A percentile compares a stretch with the other conserved stretches of the same genome.
Evolutionary conservation across 1,140 invertebrate genomes (phyloP).

Genomic region (Centruroides sculpturatus): DNA sequence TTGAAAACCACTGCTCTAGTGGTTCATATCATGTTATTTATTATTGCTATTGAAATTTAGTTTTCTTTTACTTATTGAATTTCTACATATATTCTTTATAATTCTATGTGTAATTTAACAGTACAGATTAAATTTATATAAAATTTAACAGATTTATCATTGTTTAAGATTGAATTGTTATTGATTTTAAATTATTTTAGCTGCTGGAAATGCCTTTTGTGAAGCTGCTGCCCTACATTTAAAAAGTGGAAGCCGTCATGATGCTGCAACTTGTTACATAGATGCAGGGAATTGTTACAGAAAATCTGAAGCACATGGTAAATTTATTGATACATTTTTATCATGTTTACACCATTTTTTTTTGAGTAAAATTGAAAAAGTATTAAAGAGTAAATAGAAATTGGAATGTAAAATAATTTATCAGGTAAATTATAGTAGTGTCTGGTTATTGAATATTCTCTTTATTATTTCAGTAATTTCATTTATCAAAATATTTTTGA

Average conservation of each 20-base stretch:
- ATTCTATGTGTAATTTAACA: background rate
- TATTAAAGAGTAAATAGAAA: background rate
- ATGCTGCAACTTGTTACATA: conserved; percentile 85
- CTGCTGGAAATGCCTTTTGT: conserved; percentile 88
- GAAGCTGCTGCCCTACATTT: conserved; percentile 72
- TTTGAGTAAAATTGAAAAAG: background rate
- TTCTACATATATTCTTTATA: background rate
- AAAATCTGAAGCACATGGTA: conserved; percentile 68
- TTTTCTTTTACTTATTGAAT: too few relatives aligned
- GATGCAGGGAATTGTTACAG: conserved; percentile 97
- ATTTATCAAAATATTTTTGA: too few relatives aligned
- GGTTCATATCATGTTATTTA: too few relatives aligned
- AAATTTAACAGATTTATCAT: background rate
- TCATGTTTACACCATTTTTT: background rate
- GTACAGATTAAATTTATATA: background rate
- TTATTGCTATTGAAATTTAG: too few relatives aligned
- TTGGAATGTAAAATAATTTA: background rate
- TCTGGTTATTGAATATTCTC: too few relatives aligned
- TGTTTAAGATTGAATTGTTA: background rate
- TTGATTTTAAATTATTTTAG: conserved; percentile 14
- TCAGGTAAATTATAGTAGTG: too few relatives aligned
- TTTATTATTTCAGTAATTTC: too few relatives aligned
- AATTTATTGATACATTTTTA: background rate
- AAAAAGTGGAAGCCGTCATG: conserved; percentile 75
- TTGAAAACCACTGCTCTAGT: too few relatives aligned